Evolutionary conservation across 2,797 vertebrate species (phyloP), one percentile per base, ranked within the genome.

Genomic region (Aphelocoma californica): DNA sequence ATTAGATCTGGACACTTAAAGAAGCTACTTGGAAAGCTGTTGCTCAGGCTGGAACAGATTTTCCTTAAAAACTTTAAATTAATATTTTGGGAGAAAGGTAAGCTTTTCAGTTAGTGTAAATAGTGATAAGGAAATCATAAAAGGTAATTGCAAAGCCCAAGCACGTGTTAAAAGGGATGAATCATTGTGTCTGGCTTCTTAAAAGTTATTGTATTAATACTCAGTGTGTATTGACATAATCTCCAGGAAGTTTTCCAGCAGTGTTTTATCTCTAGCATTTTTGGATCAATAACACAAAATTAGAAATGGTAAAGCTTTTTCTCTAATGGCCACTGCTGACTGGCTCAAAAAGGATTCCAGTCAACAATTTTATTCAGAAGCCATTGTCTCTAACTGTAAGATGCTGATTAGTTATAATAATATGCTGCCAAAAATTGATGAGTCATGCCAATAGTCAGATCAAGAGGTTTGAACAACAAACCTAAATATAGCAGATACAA

Each of bases 231-330:
- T 82, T 94, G 93, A 92, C 73, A 89, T 86, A 92, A 91, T 77
- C 89, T 86, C 50, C 56, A 77, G 90, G 90, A 94, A 79, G 54
- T 86, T 93, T 93, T 92, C 82, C 83, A 81, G 70, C 32, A 38
- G 64, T 60, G 69, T 89, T 91, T 92, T 90, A 50, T 97, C 82
- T 77, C 58, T 86, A 70, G 29, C 58, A 32, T 95, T 89, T 88
- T 93, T 66, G 48, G 84, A 96, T 95, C 93, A 92, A 92, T 93
- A 93, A 47, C 48, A 77, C 34, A 86, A 92, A 92, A 93, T 88
- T 82, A 93, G 69, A 78, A 77, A 67, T 53, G 31, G 48, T 75
- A 45, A 75, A 62, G 51, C 32, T 90, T 92, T 81, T 79, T 90
- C 58, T 31, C 58, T 88, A 84, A 79, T 75, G 88, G 57, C 44